Percentiles rank a stretch among this genome's conserved stretches.
phyloP scores from a whole-genome alignment of 2,797 vertebrate genomes.

The Sciurus vulgaris region DNA sequence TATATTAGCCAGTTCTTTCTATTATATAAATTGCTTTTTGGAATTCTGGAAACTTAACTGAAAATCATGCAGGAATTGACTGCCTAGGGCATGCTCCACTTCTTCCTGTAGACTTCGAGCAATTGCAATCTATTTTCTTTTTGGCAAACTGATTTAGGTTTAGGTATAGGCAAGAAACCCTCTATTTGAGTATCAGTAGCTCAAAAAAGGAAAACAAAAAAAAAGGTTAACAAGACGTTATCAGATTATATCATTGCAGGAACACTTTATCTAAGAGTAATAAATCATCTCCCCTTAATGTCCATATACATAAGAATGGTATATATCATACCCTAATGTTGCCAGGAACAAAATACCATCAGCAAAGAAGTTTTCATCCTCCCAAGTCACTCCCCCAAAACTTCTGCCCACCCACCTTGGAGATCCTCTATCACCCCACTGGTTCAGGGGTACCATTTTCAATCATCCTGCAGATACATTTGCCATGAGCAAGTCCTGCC shows the following conservation, averaged over 20 bases:
- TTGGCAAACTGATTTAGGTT: conserved; percentile 8
- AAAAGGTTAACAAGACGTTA: neutral
- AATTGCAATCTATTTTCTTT: neutral
- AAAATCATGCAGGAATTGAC: neutral
- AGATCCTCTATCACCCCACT: neutral
- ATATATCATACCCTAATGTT: neutral
- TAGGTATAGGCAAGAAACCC: neutral
- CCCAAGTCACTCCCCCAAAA: neutral
- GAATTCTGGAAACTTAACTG: neutral
- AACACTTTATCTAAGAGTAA: neutral
- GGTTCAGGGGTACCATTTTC: neutral
- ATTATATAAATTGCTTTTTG: neutral
- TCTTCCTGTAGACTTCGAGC: neutral
- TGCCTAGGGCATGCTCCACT: neutral
- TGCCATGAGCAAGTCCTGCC: neutral
- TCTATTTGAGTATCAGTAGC: neutral
- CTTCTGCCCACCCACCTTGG: neutral
- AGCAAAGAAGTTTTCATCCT: neutral
- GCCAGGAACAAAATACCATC: neutral
- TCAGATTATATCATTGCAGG: neutral
- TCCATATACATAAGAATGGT: neutral
- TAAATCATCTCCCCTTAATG: neutral
- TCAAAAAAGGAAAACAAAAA: neutral
- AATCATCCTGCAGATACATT: neutral
- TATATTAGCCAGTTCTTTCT: neutral